Base-by-base conservation (phyloP, 1,140 invertebrate genomes). In the Leptinotarsa lineolata region DNA sequence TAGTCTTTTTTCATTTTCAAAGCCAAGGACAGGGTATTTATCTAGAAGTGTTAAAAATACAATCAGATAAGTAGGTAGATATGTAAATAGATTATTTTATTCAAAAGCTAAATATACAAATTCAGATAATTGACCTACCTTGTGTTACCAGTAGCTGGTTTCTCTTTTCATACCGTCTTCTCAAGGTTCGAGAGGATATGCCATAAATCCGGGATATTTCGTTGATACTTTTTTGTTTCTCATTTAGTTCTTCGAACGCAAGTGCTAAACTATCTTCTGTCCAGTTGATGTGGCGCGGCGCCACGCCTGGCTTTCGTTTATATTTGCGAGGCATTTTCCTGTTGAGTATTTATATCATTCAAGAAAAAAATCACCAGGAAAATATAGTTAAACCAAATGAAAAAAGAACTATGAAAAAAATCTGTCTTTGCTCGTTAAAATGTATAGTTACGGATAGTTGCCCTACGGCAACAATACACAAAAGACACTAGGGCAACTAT, bases 301-400 rank as follows among this genome's bases (percentile, higher is more conserved):
- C 48, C 72, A 68, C 76, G 68, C 74, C 77, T 73, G 69, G 66
- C 72, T 80, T 79, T 74, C 76, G 75, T 22, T 77, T 80, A 81
- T 84, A 91, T 88, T 88, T 92, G 89, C 76, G 76, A 77, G 45
- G 91, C 90, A 83, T 92, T 58, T 69, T 69, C 1, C 45, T 69
- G 44, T n/a, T 69, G n/a, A 58, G 18, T 69, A 69, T 58, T 69
- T 3, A 69, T 69, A 54, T 69, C 54, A 69, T 54, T 54, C 54
- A 69, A 69, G 44, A 39, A 54, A 69, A 69, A 69, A 69, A 69
- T 0, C 5, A 69, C 39, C 18, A 48, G 54, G 21, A 69, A 69
- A 21, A 69, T 1, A 39, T 69, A 69, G 68, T 69, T 15, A 45
- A 18, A 66, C 2, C 22, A 66, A 69, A 69, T 48, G 46, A 59